Percentiles rank a stretch among this genome's conserved stretches.
These are phyloP conservation scores for Dryadula phaetusa DNA, from an alignment of 2,888 invertebrate species.

Conservation along the genomic window DNA sequence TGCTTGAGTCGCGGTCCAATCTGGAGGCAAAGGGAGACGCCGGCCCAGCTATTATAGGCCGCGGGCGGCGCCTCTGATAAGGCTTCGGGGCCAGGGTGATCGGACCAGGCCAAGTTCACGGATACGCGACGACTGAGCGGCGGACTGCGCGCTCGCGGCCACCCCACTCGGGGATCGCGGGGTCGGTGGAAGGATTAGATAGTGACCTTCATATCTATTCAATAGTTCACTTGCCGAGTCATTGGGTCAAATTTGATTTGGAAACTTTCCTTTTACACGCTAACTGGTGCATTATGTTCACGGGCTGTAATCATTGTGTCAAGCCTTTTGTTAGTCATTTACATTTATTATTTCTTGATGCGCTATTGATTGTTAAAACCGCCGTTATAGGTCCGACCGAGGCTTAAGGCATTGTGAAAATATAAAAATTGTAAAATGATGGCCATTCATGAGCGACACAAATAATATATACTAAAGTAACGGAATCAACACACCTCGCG, in stretches of 20 bases:
- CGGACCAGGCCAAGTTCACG: slow-evolving; percentile 81
- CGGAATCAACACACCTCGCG: slow-evolving; percentile 50
- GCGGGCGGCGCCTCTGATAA: slow-evolving; percentile 80
- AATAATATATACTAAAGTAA: slow-evolving; percentile 47
- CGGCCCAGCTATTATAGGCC: slow-evolving; percentile 83
- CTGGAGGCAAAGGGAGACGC: slow-evolving; percentile 79
- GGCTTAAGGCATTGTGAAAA: slow-evolving; percentile 46
- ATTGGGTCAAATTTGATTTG: slow-evolving; percentile 40
- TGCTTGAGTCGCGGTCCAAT: slow-evolving; percentile 72
- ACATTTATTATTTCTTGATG: slow-evolving; percentile 1
- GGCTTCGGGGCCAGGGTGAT: slow-evolving; percentile 77
- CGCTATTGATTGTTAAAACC: slow-evolving; percentile 27
- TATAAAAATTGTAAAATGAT: slow-evolving; percentile 51
- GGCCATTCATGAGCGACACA: slow-evolving; percentile 51
- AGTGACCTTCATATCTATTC: slow-evolving; percentile 65
- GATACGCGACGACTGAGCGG: slow-evolving; percentile 74
- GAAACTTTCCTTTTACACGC: slow-evolving; percentile 41
- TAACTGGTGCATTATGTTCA: slow-evolving; percentile 42
- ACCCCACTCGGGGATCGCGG: slow-evolving; percentile 54
- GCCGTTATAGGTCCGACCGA: slow-evolving; percentile 43
- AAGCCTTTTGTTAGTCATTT: slow-evolving; percentile 36
- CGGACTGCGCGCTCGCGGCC: slow-evolving; percentile 61
- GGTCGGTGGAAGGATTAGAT: slow-evolving; percentile 62
- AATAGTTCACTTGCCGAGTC: slow-evolving; percentile 40
- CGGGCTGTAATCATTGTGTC: slow-evolving; percentile 45